Evolutionary conservation across 2,888 invertebrate species (phyloP), one percentile per base, ranked within the genome.

Genomic region (Oxytorus armatus): DNA sequence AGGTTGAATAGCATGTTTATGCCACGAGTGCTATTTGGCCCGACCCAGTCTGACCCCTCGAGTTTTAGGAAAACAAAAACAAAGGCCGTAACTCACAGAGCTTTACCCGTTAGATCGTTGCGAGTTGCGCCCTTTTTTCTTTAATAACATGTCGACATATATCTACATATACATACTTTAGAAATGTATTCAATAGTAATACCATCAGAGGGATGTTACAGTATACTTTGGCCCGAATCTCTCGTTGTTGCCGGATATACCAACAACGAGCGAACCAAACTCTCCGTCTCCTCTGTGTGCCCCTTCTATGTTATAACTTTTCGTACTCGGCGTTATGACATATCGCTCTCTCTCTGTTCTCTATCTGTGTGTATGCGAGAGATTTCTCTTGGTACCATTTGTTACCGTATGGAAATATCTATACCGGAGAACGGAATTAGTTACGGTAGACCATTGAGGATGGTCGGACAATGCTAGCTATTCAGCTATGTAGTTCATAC

Each of bases 351-450:
- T 29, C 3, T 3, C 2, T 29, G 29, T 29, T 29, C n/a, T n/a
- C n/a, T n/a, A n/a, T 29, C 2, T 29, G 29, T 29, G 29, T 5
- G 29, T 3, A 29, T 29, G 2, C 5, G 29, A 39, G 29, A 57
- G 57, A 47, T 55, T 55, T 47, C 47, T 66, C 57, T 44, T 29
- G 42, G 39, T 39, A 55, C 65, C 47, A 66, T 74, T 74, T 75
- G 66, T 66, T 59, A 57, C 57, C 74, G 55, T 65, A 74, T 65
- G 73, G 73, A 65, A 74, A 74, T 74, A 74, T 65, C 53, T 44
- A n/a, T 57, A 47, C 39, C 57, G 47, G 75, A 39, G 29, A 29
- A 16, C 57, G 57, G 49, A 75, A 75, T 75, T 75, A 75, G 75
- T 75, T 66, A 66, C 66, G 75, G 25, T 49, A 36, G 66, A 65